Base-by-base conservation (phyloP, 2,797 vertebrate genomes). In the Champsocephalus esox region DNA sequence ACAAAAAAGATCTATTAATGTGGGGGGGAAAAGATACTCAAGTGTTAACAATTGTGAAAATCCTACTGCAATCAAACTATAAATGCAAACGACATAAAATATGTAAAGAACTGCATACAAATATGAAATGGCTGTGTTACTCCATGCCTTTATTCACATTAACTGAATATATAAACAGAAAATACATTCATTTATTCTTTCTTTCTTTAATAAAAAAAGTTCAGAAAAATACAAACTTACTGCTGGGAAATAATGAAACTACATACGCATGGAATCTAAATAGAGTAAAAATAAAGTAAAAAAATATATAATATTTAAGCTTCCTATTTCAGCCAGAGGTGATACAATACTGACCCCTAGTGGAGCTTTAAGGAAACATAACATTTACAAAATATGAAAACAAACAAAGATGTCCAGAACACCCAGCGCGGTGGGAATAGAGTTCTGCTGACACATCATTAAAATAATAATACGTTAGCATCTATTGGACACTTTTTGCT, bases 301-400 rank as follows among this genome's bases (percentile, higher is more conserved):
- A 66, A 19, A 6, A 5, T 49, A 2, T 19, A 1, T 3, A 12
- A 41, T n/a, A 44, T 9, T 1, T 9, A 13, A 9, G 21, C 4
- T 12, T 41, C 3, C 0, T 19, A 4, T 1, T 45, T 17, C 24
- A 52, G 58, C 8, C 13, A 16, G 38, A 44, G 4, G 10, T 88
- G 58, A 68, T 88, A 51, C 85, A 84, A 88, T 24, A 84, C 85
- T 92, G 92, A 63, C 91, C 73, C 62, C 93, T 91, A 85, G 87
- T 88, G 93, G 66, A 45, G 1, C 0, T 52, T 66, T 45, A 24
- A 2, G 54, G 52, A 14, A 83, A 83, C 59, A 46, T 45, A 64
- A 77, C 4, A 21, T 76, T 75, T 66, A 24, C 28, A 70, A 59
- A 38, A 55, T 3, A n/a, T 17, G 28, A 3, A 28, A 3, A 54